Percentiles rank a stretch among this genome's conserved stretches.
These are phyloP conservation scores for Anagyrus pseudococci DNA, from an alignment of 2,888 invertebrate species.

Conservation along the genomic window DNA sequence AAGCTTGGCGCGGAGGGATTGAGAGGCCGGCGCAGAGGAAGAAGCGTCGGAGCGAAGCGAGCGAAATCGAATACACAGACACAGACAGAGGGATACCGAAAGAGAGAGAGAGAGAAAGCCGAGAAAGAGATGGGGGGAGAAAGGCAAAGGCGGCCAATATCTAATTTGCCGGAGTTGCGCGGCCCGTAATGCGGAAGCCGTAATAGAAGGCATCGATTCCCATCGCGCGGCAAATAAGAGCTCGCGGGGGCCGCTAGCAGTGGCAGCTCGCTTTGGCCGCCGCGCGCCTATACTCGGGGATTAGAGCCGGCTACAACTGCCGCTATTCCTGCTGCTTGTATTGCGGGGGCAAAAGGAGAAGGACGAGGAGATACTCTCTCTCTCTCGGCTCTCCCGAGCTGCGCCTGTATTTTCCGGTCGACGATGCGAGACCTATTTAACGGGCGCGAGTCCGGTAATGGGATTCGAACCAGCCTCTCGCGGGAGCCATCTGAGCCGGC, in stretches of 20 bases:
- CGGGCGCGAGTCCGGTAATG: conserved; percentile 63
- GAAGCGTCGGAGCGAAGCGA: conserved; percentile 13
- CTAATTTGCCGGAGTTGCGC: conserved; percentile 46
- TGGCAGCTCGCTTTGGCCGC: neutral
- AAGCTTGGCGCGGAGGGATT: too few relatives aligned
- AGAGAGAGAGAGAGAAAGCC: conserved; percentile 30
- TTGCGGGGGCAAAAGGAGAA: conserved; percentile 41
- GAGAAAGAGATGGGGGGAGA: neutral
- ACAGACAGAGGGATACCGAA: too few relatives aligned
- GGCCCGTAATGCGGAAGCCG: conserved; percentile 39
- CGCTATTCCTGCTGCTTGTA: too few relatives aligned
- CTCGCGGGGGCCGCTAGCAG: conserved; percentile 17
- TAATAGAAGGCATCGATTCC: conserved; percentile 58
- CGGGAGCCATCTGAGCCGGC: conserved; percentile 61
- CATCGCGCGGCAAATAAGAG: conserved; percentile 53
- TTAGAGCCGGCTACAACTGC: too few relatives aligned
- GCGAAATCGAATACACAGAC: too few relatives aligned
- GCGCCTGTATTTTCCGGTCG: conserved; percentile 60
- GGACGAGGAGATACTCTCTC: conserved; percentile 34
- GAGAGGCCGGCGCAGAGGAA: too few relatives aligned
- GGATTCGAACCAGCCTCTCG: conserved; percentile 60
- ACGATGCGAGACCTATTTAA: conserved; percentile 63
- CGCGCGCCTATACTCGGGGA: neutral
- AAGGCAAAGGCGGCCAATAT: conserved; percentile 39
- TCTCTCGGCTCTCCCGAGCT: conserved; percentile 26